Percentiles rank a stretch among this genome's conserved stretches.
These are phyloP conservation scores for Neosalanx taihuensis DNA, from an alignment of 2,797 vertebrate genomes.

Conservation along the genomic window DNA sequence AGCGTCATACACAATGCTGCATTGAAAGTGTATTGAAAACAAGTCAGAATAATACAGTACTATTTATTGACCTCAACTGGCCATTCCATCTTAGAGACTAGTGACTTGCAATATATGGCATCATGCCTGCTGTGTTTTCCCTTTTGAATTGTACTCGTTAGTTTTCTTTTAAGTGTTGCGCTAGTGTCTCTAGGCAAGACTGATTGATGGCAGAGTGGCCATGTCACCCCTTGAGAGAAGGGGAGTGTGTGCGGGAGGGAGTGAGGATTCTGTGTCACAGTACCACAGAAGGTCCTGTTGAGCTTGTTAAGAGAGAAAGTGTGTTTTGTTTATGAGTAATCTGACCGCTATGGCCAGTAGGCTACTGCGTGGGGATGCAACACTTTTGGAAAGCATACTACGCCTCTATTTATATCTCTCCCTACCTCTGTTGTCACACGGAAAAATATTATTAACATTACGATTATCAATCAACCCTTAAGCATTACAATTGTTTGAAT, in stretches of 20 bases:
- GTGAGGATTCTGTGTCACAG: constrained; percentile 70
- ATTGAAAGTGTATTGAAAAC: neutral
- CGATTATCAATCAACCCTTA: neutral
- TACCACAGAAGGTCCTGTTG: constrained; percentile 71
- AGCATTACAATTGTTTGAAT: constrained; percentile 40
- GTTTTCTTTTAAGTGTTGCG: constrained; percentile 62
- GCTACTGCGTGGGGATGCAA: constrained; percentile 64
- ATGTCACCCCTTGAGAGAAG: constrained; percentile 58
- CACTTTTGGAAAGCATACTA: constrained; percentile 47
- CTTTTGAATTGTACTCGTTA: constrained; percentile 70
- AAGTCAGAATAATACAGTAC: neutral
- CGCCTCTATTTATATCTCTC: constrained; percentile 11
- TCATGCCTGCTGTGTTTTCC: constrained; percentile 53
- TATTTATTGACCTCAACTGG: neutral
- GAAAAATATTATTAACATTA: no score
- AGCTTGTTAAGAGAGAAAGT: constrained; percentile 78
- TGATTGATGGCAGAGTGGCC: constrained; percentile 72
- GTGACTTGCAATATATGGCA: constrained; percentile 67
- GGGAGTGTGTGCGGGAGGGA: constrained; percentile 48
- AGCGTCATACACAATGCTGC: no score
- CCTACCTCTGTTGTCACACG: neutral
- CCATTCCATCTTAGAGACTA: constrained; percentile 36
- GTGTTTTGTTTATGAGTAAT: constrained; percentile 73
- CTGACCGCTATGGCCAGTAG: constrained; percentile 63
- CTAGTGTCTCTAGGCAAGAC: constrained; percentile 66